These are phyloP conservation scores for Dysidea cf. avara DNA, from an alignment of 37 sponge, comb jelly and placozoan species.

Conservation along the genomic window DNA sequence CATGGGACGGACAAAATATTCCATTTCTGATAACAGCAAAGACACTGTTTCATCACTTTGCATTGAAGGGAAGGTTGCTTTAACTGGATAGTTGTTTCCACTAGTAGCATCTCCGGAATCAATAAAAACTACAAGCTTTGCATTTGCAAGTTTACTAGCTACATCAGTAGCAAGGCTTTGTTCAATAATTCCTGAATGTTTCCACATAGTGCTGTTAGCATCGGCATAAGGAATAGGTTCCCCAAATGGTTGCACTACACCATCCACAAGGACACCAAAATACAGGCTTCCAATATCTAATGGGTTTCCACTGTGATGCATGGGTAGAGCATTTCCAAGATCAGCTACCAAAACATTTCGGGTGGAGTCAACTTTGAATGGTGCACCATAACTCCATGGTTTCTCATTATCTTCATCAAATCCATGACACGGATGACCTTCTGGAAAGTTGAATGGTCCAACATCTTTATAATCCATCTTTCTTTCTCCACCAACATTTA, in stretches of 20 bases:
- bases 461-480: not conserved
- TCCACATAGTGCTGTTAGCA: not conserved
- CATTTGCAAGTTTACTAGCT: not conserved
- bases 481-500: slow-evolving; percentile 34
- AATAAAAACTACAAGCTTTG: slow-evolving; percentile 18
- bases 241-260: slow-evolving; percentile 1
- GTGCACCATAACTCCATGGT: slow-evolving; percentile 43
- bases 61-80: not conserved
- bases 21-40: slow-evolving; percentile 24
- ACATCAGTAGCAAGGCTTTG: not conserved
- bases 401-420: too few species aligned
- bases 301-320: not conserved
- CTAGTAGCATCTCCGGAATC: not conserved
- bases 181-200: slow-evolving; percentile 17
- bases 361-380: slow-evolving; percentile 28
- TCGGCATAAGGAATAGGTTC: slow-evolving; percentile 29
- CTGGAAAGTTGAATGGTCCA: not conserved
- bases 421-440: not conserved
- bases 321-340: slow-evolving; percentile 38
- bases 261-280: not conserved
- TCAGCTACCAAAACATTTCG: slow-evolving; percentile 5
- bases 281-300: slow-evolving; percentile 14
- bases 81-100: too few species aligned
- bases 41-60: too few species aligned
- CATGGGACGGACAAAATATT: slow-evolving; percentile 21